Base-by-base conservation (phyloP, 1,140 invertebrate species). In the Drosophila murphyi region DNA sequence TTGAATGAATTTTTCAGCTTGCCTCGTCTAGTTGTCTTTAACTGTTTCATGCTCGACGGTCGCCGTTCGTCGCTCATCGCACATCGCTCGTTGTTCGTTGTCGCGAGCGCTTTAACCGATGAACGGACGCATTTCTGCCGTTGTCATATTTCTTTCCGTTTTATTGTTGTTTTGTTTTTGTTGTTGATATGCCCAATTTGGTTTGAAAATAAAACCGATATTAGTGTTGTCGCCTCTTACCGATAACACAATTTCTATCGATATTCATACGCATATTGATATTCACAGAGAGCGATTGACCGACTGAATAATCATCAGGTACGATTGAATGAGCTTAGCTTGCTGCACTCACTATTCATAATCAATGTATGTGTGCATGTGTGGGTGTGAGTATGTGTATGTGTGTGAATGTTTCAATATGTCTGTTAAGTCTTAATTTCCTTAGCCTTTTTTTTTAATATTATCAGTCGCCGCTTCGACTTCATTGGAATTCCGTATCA, bases 1-100 rank as follows among this genome's bases (percentile, higher is more conserved):
- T 91, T 92, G 90, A 92, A 92, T 92, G 90, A 92, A 92, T 92
- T 92, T 92, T 74, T 86, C 88, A 88, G 71, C 72, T 87, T 72
- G 83, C 81, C 72, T 83, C 81, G 78, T 90, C 90, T 92, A 92
- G 87, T 92, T 82, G 90, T 86, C 81, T 92, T 85, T 91, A 85
- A 80, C 87, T 87, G 80, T 80, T 89, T 82, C 80, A 79, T 78
- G 65, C 80, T 77, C 68, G 80, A 78, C 78, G 60, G 83, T 80
- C 63, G 20, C 20, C 20, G 20, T 2, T 20, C 20, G 20, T 20
- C 20, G 20, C 20, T 20, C 20, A 20, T 20, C 20, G 20, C 20
- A 20, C 20, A 20, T 20, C 20, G 73, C 60, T 56, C 39, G 10
- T 43, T 68, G 72, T 65, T 69, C 43, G 63, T 72, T 67, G 52